Percentiles rank a stretch among this genome's conserved stretches.
Evolutionary conservation across 2,888 invertebrate genomes (phyloP).

Genomic region (Miltochrista miniata): DNA sequence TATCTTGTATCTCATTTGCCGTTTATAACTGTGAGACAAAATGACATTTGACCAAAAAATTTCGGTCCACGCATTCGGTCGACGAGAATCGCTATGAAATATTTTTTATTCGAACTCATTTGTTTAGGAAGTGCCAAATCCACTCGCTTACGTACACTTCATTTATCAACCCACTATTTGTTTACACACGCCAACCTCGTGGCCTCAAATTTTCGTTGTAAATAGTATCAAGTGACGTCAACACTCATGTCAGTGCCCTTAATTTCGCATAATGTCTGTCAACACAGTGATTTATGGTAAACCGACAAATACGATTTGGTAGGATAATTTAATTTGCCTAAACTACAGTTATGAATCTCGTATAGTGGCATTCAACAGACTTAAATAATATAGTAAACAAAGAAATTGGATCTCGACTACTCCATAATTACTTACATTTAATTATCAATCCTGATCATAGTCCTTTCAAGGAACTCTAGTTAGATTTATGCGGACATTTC

Average conservation of each 20-base stretch:
- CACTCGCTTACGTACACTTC: background rate
- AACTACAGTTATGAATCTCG: no score
- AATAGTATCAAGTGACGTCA: slow-evolving; percentile 30
- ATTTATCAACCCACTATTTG: slow-evolving; percentile 13
- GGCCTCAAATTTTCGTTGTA: slow-evolving; percentile 19
- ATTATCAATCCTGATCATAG: no score
- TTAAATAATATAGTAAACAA: no score
- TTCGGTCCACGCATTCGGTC: background rate
- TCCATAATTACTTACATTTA: no score
- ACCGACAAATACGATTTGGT: slow-evolving; percentile 12
- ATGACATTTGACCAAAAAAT: no score
- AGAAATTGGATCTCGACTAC: no score
- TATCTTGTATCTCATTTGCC: no score
- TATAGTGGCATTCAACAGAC: no score
- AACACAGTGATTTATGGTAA: slow-evolving; percentile 32
- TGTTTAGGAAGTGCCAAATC: background rate
- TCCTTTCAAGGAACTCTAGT: no score
- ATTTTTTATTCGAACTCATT: background rate
- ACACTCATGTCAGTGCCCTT: slow-evolving; percentile 10
- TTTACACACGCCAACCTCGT: slow-evolving; percentile 18
- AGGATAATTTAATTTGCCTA: slow-evolving; percentile 18
- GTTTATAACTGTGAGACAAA: no score
- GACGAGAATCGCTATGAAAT: background rate
- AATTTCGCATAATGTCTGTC: slow-evolving; percentile 23
- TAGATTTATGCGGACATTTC: no score